A percentile compares a stretch with the other conserved stretches of the same genome.
phyloP scores from a whole-genome alignment of 2,113 vertebrate genomes.

The Mesitornis unicolor region DNA sequence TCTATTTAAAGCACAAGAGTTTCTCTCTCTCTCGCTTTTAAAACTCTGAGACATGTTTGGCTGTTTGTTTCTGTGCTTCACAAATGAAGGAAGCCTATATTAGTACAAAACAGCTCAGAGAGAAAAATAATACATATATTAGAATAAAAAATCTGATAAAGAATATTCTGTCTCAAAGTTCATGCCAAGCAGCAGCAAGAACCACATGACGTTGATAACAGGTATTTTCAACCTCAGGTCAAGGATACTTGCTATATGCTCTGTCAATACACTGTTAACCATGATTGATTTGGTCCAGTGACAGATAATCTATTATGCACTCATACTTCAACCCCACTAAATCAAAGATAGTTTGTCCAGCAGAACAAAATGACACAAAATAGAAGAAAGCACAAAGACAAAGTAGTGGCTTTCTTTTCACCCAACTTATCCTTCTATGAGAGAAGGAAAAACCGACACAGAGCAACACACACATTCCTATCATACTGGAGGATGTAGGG shows the following conservation, averaged over 20 bases:
- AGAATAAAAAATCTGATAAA: neutral
- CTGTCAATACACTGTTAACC: constrained; percentile 61
- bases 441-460: neutral
- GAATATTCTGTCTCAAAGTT: neutral
- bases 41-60: neutral
- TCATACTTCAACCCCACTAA: constrained; percentile 52
- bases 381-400: constrained; percentile 13
- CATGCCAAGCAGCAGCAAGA: neutral
- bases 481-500: neutral
- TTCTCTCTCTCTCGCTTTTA: neutral
- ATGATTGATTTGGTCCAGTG: constrained; percentile 42
- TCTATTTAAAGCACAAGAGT: neutral
- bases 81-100: neutral
- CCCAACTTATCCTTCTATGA: neutral
- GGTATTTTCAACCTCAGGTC: constrained; percentile 60
- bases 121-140: neutral
- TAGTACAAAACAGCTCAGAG: neutral
- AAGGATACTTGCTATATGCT: constrained; percentile 60
- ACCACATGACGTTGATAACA: neutral
- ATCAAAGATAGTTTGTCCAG: constrained; percentile 45
- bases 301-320: constrained; percentile 60
- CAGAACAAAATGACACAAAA: constrained; percentile 29
- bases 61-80: rapidly evolving
- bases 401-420: neutral
- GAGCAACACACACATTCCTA: neutral